These are phyloP conservation scores for Ceryle rudis DNA, from an alignment of 2,797 vertebrate species.

Conservation along the genomic window DNA sequence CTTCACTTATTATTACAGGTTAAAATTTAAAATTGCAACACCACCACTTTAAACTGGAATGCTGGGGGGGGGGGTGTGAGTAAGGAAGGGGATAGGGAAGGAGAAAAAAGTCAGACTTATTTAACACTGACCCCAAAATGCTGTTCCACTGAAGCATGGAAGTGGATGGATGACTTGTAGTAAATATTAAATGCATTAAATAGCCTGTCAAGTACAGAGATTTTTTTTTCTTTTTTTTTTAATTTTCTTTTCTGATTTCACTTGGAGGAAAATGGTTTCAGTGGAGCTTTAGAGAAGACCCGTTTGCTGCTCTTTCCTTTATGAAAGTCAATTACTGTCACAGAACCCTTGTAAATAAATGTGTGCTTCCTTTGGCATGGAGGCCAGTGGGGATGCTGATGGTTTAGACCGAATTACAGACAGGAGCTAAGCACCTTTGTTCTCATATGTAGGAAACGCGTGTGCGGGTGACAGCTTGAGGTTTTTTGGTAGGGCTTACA, in stretches of 20 bases:
- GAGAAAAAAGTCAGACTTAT: neutral
- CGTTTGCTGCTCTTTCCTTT: neutral
- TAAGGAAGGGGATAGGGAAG: too few relatives aligned
- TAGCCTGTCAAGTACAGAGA: neutral
- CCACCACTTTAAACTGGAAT: slow-evolving; percentile 24
- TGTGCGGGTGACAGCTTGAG: rapidly evolving
- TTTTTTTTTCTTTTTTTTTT: neutral
- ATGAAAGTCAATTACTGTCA: neutral
- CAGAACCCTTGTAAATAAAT: neutral
- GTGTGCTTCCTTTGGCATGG: neutral
- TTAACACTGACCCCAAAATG: slow-evolving; percentile 36
- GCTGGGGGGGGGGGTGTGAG: neutral
- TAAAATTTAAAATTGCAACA: slow-evolving; percentile 54
- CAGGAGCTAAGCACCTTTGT: neutral
- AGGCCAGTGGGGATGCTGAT: neutral
- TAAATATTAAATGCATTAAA: slow-evolving; percentile 10
- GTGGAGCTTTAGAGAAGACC: neutral
- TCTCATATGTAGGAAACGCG: rapidly evolving
- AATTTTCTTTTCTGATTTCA: neutral
- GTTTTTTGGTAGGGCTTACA: neutral
- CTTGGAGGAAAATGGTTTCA: neutral
- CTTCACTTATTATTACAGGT: neutral
- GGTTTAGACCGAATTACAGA: neutral
- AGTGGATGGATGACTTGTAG: neutral
- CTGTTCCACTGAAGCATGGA: slow-evolving; percentile 37